Base-by-base conservation (phyloP, 2,888 invertebrate species). In the Tineola bisselliella region DNA sequence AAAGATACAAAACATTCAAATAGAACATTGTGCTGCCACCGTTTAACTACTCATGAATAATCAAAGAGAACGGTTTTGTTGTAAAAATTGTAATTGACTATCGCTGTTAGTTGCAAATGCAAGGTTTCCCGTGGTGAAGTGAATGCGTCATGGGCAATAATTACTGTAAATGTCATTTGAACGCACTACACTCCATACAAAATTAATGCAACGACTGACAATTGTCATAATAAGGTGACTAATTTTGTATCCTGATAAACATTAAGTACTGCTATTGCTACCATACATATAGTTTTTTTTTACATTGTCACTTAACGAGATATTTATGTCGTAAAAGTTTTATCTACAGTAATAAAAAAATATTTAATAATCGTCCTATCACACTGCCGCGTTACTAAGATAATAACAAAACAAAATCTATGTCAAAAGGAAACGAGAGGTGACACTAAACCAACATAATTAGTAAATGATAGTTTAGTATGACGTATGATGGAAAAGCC, bases 91-190 rank as follows among this genome's bases (percentile, higher is more conserved):
- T 64, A 64, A 63, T 62, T 62, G 63, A 61, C 58, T 62, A 62
- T 59, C 38, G 63, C 31, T 63, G 63, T 63, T 59, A 62, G 44
- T 60, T 62, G 63, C 63, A 63, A 62, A 62, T 63, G 62, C 63
- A 62, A 64, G 61, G 44, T 18, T 68, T 68, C 68, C 64, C 69
- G 63, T 67, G 62, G 69, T 67, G 65, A 72, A 69, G 72, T 33
- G 15, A 58, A 58, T 71, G 71, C 73, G 71, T 73, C 73, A 67
- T 65, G 69, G 67, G 63, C 61, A 65, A 69, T 73, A 75, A 77
- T 77, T 75, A 73, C 69, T 61, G 77, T 79, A 79, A 79, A 78
- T 77, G 77, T 72, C 72, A 75, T 70, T 71, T 74, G 75, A 70
- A 69, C 70, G 71, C 70, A 69, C 65, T 65, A 18, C 15, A 5